Conservation (phyloP, 2,113 vertebrate species). For the Cichladusa arquata region DNA sequence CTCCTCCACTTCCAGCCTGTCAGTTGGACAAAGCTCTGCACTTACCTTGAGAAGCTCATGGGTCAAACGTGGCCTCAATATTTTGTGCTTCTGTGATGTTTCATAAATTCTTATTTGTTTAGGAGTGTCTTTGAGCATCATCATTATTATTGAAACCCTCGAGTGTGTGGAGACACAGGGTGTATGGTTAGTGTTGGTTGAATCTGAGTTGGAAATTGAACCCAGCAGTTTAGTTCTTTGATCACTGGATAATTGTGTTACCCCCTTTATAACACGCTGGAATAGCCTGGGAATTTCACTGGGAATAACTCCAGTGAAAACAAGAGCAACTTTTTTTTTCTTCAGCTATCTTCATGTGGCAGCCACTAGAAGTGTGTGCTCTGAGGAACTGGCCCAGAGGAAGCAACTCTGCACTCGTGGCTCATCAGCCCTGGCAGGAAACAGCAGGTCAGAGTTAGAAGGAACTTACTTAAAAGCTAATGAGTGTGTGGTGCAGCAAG, state of each 20-base stretch:
- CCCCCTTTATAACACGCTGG: not conserved
- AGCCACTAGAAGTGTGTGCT: not conserved
- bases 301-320: slow-evolving; percentile 27
- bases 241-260: not conserved
- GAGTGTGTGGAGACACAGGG: not conserved
- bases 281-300: not conserved
- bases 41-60: not conserved
- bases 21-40: not conserved
- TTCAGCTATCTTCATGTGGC: not conserved
- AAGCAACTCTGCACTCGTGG: not conserved
- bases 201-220: slow-evolving; percentile 2
- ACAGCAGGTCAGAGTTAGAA: not conserved
- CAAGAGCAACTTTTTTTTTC: not conserved
- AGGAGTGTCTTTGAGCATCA: not conserved
- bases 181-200: not conserved
- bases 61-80: not conserved
- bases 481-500: not conserved
- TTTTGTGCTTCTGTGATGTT: not conserved
- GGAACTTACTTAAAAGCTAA: not conserved
- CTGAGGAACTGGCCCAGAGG: not conserved
- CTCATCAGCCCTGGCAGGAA: slow-evolving; percentile 13
- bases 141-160: not conserved
- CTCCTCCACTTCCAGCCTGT: not conserved
- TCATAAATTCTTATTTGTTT: not conserved
- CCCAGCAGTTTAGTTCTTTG: not conserved